These are phyloP conservation scores for Drosophila macrospina DNA, from an alignment of 2,888 invertebrate genomes.

Conservation along the genomic window DNA sequence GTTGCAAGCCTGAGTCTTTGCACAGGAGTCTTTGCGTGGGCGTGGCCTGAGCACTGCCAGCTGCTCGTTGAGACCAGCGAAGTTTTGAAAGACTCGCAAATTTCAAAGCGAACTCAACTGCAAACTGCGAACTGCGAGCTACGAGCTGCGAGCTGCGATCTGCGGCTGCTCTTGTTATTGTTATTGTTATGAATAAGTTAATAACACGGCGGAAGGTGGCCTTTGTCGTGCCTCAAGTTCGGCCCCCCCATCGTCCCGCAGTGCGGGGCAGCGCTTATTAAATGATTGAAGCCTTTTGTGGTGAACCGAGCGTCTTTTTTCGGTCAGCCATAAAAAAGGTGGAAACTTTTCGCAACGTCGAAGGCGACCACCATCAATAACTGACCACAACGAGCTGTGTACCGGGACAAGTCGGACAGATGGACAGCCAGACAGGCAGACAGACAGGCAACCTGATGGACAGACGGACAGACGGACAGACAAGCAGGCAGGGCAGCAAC, in stretches of 20 bases:
- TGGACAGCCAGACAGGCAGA: conserved; percentile 5
- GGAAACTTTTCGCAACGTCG: conserved; percentile 65
- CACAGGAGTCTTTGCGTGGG: conserved; percentile 5
- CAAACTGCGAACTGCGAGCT: background rate
- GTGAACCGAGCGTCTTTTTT: conserved; percentile 44
- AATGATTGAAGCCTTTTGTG: conserved; percentile 75
- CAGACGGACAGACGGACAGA: conserved; percentile 10
- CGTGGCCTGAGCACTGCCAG: conserved; percentile 9
- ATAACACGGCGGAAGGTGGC: conserved; percentile 85
- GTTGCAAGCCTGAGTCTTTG: too few species aligned
- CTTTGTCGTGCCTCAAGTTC: conserved; percentile 77
- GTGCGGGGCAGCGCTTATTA: conserved; percentile 73
- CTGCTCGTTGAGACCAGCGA: conserved; percentile 1
- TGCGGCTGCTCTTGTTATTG: conserved; percentile 75
- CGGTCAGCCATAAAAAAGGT: conserved; percentile 69
- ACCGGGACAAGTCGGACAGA: conserved; percentile 11
- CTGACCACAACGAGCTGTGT: conserved; percentile 56
- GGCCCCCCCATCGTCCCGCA: conserved; percentile 12
- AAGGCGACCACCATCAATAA: conserved; percentile 78
- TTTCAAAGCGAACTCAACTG: conserved; percentile 1
- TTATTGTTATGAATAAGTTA: conserved; percentile 86
- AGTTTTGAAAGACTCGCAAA: background rate
- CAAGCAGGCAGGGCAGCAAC: conserved; percentile 36
- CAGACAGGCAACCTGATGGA: conserved; percentile 4
- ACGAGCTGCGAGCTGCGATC: background rate